Base-by-base conservation (phyloP, 1,140 invertebrate genomes). In the Anastrepha obliqua region DNA sequence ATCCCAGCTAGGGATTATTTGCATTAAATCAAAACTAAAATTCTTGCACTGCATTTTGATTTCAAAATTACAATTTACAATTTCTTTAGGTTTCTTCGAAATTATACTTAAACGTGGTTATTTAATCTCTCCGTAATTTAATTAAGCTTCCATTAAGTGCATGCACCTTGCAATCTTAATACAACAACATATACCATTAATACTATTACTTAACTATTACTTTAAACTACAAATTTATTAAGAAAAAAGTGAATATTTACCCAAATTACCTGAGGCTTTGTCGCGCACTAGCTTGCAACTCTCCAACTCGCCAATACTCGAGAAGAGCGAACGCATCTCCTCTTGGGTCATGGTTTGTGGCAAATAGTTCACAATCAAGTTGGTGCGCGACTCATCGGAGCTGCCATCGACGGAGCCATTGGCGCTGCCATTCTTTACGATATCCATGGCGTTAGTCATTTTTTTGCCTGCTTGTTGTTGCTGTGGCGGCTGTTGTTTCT, bases 341-440 rank as follows among this genome's bases (percentile, higher is more conserved):
- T 98, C 97, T 93, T 98, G 97, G 60, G 97, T 97, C 97, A 98
- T 98, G 81, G 96, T 97, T 95, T 98, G 97, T 88, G 97, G 97
- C 90, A 98, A 94, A 95, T 98, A 98, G 93, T 98, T 98, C 89
- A 98, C 97, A 90, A 98, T 98, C 89, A 98, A 95, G 94, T 98
- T 98, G 89, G 96, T 96, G 92, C 95, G 95, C 85, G 95, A 95
- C 91, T 95, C 92, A 90, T 93, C 92, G 89, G 91, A 91, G 89
- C 90, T 95, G 91, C 94, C 94, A 89, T 95, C 94, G 87, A 94
- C 93, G 88, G 94, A 94, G 89, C 95, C 94, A 87, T 95, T 93
- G 92, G 95, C 94, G 93, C 95, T 95, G 91, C 95, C 95, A 93
- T 95, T 95, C 93, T 95, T 91, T 11, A 92, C 91, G 29, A 91